Evolutionary conservation across 2,888 invertebrate species (phyloP), one percentile per base, ranked within the genome.

Genomic region (Pilophorus perplexus): DNA sequence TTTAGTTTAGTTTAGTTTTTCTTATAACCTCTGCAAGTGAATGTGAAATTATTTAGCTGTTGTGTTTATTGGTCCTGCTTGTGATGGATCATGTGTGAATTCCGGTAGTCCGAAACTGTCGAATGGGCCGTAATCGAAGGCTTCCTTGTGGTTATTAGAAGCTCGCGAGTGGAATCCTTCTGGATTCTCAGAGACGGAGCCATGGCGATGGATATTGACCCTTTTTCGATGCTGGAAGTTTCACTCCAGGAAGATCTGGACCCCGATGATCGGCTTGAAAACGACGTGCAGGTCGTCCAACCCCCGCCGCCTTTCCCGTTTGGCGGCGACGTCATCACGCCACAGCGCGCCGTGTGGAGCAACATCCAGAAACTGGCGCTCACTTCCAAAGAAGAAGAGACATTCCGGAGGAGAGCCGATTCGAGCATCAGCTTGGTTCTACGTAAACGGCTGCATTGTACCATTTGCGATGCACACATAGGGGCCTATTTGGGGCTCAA

Each of bases 141-240:
- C n/a, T n/a, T n/a, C n/a, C n/a, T n/a, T n/a, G n/a, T n/a, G n/a
- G n/a, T n/a, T n/a, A n/a, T n/a, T n/a, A n/a, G n/a, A n/a, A n/a
- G n/a, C n/a, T n/a, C n/a, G n/a, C n/a, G n/a, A n/a, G n/a, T n/a
- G n/a, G n/a, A n/a, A n/a, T n/a, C n/a, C n/a, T n/a, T n/a, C n/a
- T n/a, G n/a, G n/a, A n/a, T n/a, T n/a, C n/a, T n/a, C n/a, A n/a
- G n/a, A n/a, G n/a, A n/a, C n/a, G n/a, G n/a, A n/a, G 33, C 44
- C 22, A 62, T 62, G 44, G 44, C 62, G 40, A 67, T 69, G 64
- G 67, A 68, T n/a, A 64, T 70, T 23, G 69, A 69, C 54, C 70
- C 70, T 33, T 59, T 69, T 27, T 69, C 70, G 18, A 64, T 70
- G 66, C 67, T 70, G 8, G 70, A 70, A 57, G 67, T 67, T 23